phyloP scores from a whole-genome alignment of 2,888 invertebrate species.

The Euzophera pinguis region DNA sequence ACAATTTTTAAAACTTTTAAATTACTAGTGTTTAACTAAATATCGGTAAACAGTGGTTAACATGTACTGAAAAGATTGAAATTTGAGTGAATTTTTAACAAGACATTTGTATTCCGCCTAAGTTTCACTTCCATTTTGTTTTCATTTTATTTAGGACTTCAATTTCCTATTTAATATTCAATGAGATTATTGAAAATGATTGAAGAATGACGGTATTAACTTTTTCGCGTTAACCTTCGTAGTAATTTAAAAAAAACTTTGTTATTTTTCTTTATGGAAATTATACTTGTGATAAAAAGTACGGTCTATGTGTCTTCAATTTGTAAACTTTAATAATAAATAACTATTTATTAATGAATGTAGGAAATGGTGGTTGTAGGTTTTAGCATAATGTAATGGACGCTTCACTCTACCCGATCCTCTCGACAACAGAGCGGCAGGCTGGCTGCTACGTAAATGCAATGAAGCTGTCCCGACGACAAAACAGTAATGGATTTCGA shows the following conservation, averaged over 20 bases:
- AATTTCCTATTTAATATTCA: constrained; percentile 2
- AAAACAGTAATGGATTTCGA: constrained; percentile 24
- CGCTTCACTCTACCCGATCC: background rate
- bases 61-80: too few species aligned
- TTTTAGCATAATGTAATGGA: constrained; percentile 5
- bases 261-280: too few species aligned
- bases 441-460: constrained; percentile 21
- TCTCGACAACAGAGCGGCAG: constrained; percentile 10
- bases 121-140: background rate
- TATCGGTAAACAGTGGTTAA: too few species aligned
- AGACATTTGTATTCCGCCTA: background rate
- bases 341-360: background rate
- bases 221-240: background rate
- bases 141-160: background rate
- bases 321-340: background rate
- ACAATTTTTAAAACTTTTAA: too few species aligned
- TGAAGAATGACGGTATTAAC: background rate
- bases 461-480: constrained; percentile 21
- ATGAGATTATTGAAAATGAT: background rate
- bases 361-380: background rate
- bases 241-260: too few species aligned
- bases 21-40: too few species aligned
- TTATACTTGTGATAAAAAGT: background rate
- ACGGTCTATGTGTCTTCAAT: background rate
- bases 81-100: too few species aligned